phyloP scores from a whole-genome alignment of 2,888 invertebrate species.

The Scaeva pyrastri region DNA sequence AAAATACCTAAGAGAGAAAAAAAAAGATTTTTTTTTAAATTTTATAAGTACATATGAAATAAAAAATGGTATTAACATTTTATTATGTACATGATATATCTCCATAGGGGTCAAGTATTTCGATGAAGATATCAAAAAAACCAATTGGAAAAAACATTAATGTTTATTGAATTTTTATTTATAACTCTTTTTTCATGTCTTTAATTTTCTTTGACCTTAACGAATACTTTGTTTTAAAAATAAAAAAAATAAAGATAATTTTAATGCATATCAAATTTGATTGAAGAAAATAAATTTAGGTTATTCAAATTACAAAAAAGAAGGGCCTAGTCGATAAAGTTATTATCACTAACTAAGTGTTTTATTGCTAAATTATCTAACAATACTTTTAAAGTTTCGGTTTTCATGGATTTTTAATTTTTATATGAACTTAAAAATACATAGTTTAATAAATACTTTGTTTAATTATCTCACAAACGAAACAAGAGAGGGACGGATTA shows the following conservation, averaged over 20 bases:
- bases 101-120: conserved; percentile 1
- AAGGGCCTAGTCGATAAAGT: neutral
- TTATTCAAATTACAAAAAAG: neutral
- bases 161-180: neutral
- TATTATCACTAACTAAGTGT: neutral
- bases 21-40: conserved; percentile 29
- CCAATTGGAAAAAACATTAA: neutral
- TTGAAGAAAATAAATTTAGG: conserved; percentile 9
- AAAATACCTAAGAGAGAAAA: conserved; percentile 1
- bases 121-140: neutral
- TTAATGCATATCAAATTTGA: conserved; percentile 3
- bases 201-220: neutral
- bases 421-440: too few species aligned
- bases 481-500: too few species aligned
- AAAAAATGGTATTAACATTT: conserved; percentile 58
- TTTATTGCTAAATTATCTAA: neutral
- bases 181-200: neutral
- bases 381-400: too few species aligned
- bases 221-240: neutral
- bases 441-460: too few species aligned
- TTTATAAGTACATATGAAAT: conserved; percentile 39
- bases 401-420: too few species aligned
- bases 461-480: too few species aligned
- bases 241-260: neutral
- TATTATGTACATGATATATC: too few species aligned